Evolutionary conservation across 2,888 invertebrate species (phyloP).

Genomic region (Luffia ferchaultella): DNA sequence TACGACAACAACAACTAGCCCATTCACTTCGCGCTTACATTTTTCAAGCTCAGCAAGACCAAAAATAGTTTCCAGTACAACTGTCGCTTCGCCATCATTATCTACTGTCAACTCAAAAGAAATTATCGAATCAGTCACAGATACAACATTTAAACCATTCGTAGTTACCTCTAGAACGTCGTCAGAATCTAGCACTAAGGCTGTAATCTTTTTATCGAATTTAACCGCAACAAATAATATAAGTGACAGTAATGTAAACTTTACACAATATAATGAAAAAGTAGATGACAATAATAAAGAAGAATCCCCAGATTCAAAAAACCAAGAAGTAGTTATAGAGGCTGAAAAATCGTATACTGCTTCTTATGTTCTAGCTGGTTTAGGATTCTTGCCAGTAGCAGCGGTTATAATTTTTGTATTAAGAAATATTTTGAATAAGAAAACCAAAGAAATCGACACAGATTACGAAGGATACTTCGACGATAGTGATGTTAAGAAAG

Average conservation of each 20-base stretch:
- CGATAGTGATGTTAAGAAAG: slow-evolving; percentile 60
- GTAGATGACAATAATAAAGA: slow-evolving; percentile 19
- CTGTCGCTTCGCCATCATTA: slow-evolving; percentile 9
- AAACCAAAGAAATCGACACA: slow-evolving; percentile 61
- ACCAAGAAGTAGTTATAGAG: slow-evolving; percentile 64
- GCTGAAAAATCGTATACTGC: slow-evolving; percentile 67
- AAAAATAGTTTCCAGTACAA: slow-evolving; percentile 10
- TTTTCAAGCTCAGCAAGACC: slow-evolving; percentile 14
- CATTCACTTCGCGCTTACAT: too few species aligned
- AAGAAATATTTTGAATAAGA: slow-evolving; percentile 60
- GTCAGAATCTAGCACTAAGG: slow-evolving; percentile 41
- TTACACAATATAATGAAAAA: slow-evolving; percentile 22
- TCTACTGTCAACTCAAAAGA: slow-evolving; percentile 3
- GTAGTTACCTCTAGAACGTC: slow-evolving; percentile 53
- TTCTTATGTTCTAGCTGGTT: slow-evolving; percentile 67
- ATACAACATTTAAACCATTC: slow-evolving; percentile 31
- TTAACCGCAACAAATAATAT: slow-evolving; percentile 21
- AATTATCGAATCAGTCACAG: slow-evolving; percentile 22
- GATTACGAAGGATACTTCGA: slow-evolving; percentile 70
- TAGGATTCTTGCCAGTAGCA: slow-evolving; percentile 67
- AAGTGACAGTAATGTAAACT: slow-evolving; percentile 24
- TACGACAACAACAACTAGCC: slow-evolving; percentile 18
- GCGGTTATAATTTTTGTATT: slow-evolving; percentile 66
- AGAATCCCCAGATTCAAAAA: slow-evolving; percentile 22
- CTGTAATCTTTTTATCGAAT: slow-evolving; percentile 24